Evolutionary conservation across 2,113 vertebrate genomes (phyloP), one percentile per base, ranked within the genome.

Genomic region (Alces alces): DNA sequence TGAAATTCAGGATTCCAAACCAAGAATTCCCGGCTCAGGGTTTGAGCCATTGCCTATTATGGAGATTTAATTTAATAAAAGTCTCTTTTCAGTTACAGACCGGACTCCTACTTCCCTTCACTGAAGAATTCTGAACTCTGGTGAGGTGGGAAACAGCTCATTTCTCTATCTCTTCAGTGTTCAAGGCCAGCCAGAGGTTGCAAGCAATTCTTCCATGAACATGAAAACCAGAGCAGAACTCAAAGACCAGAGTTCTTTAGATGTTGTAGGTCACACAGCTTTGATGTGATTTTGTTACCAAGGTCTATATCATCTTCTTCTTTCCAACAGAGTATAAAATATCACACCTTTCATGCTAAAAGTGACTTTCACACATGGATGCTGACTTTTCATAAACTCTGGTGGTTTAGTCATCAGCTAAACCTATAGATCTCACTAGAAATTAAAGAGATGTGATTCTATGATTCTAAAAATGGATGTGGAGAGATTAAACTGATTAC

Each of bases 231-330:
- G 52, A 89, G 73, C 50, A 86, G 43, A 96, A 58, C 60, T 96
- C 95, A 98, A 98, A 98, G 95, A 52, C 36, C 73, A 66, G 55
- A 52, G 92, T 83, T 27, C 91, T 97, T 98, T 86, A 97, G 97
- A 98, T 95, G 91, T 86, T 96, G 86, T 83, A 95, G 95, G 91
- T 91, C 95, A 96, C 16, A 84, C 12, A 43, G 58, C 96, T 98
- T 98, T 98, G 97, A 98, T 97, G 80, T 95, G 43, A 55, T 96
- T 96, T 93, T 95, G 33, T 86, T 96, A 84, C 88, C 78, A 43
- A 36, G 70, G 36, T 94, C 97, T 96, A n/a, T 91, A 52, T 98
- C 83, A 95, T 90, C 64, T 80, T 96, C 55, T 47, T 85, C 60
- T 91, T 96, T 89, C 97, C 86, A 90, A 58, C 93, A 84, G 95